A percentile compares a stretch with the other conserved stretches of the same genome.
Conservation (phyloP, 2,113 vertebrate species). For the Ranitomeya variabilis region DNA sequence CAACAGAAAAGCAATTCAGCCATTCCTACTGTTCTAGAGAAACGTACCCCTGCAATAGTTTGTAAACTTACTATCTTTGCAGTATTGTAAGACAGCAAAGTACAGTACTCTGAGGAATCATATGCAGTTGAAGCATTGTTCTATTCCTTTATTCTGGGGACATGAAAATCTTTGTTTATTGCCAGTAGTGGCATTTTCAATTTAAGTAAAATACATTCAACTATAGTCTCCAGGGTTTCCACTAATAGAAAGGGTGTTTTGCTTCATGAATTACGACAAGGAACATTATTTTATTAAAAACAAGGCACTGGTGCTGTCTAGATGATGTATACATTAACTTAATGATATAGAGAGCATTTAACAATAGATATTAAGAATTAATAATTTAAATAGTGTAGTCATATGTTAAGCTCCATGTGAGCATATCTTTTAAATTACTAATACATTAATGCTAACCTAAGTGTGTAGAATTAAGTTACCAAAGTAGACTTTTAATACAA, state of each 20-base stretch:
- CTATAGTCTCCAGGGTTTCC: not conserved
- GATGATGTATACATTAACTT: not conserved
- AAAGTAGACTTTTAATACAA: too few relatives aligned
- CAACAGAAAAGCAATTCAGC: too few relatives aligned
- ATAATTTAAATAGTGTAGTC: not conserved
- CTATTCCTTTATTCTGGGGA: not conserved
- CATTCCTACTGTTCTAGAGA: too few relatives aligned
- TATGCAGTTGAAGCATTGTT: not conserved
- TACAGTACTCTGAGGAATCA: not conserved
- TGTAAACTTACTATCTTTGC: not conserved
- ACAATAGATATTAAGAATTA: not conserved
- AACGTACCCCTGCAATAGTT: too few relatives aligned
- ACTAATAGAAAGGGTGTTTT: conserved; percentile 10
- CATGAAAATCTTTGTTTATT: not conserved
- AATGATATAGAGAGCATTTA: not conserved
- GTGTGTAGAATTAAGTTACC: too few relatives aligned
- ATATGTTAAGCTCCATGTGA: not conserved
- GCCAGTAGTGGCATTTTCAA: not conserved
- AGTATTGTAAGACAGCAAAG: not conserved
- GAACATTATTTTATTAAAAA: not conserved
- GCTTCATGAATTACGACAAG: not conserved
- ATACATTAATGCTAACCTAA: too few relatives aligned
- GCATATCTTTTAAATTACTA: not conserved
- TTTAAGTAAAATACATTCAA: not conserved
- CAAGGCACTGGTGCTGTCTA: not conserved